Evolutionary conservation across 2,797 vertebrate genomes (phyloP), one percentile per base, ranked within the genome.

Genomic region (Rhabdomys pumilio): DNA sequence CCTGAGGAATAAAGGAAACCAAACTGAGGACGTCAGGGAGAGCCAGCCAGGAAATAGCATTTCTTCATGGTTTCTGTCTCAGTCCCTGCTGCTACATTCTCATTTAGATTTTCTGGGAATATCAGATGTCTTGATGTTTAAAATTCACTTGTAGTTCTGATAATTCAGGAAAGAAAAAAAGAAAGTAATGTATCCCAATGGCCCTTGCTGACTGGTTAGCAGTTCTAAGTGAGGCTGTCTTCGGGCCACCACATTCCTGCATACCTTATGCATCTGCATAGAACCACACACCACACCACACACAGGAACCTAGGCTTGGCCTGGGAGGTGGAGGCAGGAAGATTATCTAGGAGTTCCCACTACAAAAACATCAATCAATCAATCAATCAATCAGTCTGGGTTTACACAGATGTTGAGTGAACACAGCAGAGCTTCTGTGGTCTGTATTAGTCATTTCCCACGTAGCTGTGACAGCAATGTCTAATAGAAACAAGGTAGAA

Each of bases 121-220:
- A 91, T 38, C 69, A n/a, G 50, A 69, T 92, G 26, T 86, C 57
- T 87, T 95, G 26, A 92, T 38, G 81, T 34, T 96, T 91, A 63
- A 86, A 31, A 61, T 81, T 95, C 10, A 4, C 55, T 72, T 88
- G 26, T n/a, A 77, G 76, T 84, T 65, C 76, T 93, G 75, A 77
- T 85, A 65, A 94, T 77, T 94, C 15, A 55, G 47, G 44, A 15
- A 91, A 72, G 22, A n/a, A 11, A 61, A 15, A 83, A 44, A 77
- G 6, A n/a, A 91, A 31, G 61, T 84, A 69, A 63, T 50, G 26
- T 57, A 77, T 72, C 80, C 77, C 44, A 77, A 38, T 20, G 41
- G 10, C 41, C 63, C 69, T 57, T 61, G 47, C 2, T 69, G 61
- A 44, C 22, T 61, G 34, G 79, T n/a, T 29, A 50, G 17, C 47